Base-by-base conservation (phyloP, 2,797 vertebrate genomes). In the Chaenodraco wilsoni region DNA sequence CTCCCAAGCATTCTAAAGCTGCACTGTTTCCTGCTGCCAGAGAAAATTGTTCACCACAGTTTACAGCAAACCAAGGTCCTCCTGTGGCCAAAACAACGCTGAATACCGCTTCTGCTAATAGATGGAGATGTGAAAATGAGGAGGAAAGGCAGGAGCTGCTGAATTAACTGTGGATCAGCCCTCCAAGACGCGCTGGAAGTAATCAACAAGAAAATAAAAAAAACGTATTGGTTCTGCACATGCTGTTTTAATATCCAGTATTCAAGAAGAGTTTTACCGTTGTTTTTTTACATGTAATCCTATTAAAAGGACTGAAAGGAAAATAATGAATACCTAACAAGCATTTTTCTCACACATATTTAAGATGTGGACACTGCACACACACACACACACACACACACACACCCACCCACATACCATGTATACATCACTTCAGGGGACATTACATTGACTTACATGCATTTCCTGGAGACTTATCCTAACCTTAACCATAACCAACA, bases 1-100 rank as follows among this genome's bases (percentile, higher is more conserved):
- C 69, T 76, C 68, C 63, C 64, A 57, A 51, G 31, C 73, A 65
- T 10, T 43, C 70, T 40, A 74, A 83, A 70, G 66, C 69, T 59
- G 2, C 19, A 45, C 37, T 21, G 58, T 70, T 68, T 68, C 44
- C 13, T 70, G 41, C 59, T 73, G 65, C 70, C 43, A 63, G 59
- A 74, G 31, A 37, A 78, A 77, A 50, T 21, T 21, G 56, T 62
- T 76, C 21, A 41, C 54, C 15, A 37, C 49, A 67, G 51, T 69
- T 80, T 67, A 23, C 63, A 58, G 57, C 21, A 72, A 71, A 43
- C 21, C 10, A 40, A 48, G 40, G 40, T 77, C 55, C 23, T 70
- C 41, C 45, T 55, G 59, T 71, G 59, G 5, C 51, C 52, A 74
- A 74, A 9, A 50, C 19, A 49, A 45, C 21, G 67, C 56, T 16